Percentiles rank a stretch among this genome's conserved stretches.
Evolutionary conservation across 2,888 invertebrate species (phyloP).

Genomic region (Hermaeophaga mercurialis): DNA sequence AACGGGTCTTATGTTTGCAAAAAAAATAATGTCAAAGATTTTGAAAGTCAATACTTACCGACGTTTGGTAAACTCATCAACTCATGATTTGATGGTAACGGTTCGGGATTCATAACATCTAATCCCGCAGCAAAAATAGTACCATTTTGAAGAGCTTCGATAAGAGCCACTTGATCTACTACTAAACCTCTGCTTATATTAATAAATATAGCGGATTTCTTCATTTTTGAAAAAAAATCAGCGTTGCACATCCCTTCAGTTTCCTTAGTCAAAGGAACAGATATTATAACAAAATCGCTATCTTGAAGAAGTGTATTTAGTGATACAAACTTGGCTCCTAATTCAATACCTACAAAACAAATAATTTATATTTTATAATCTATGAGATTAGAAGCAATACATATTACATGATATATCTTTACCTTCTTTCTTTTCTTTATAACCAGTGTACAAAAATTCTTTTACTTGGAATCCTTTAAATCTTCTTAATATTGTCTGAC

Average conservation of each 20-base stretch:
- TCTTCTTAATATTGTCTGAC: constrained; percentile 74
- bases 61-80: constrained; percentile 81
- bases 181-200: constrained; percentile 78
- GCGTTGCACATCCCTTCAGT: constrained; percentile 74
- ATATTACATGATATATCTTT: too few relatives aligned
- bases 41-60: constrained; percentile 71
- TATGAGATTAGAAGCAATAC: too few relatives aligned
- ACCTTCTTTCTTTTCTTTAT: constrained; percentile 69
- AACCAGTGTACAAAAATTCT: constrained; percentile 75
- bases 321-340: constrained; percentile 67
- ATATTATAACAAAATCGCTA: constrained; percentile 77
- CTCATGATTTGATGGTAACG: constrained; percentile 75
- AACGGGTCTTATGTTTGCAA: too few relatives aligned
- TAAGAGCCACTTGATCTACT: constrained; percentile 82
- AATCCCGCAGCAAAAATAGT: constrained; percentile 87
- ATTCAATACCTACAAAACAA: constrained; percentile 47
- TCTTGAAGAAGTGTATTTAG: constrained; percentile 60
- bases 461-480: constrained; percentile 75
- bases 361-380: too few relatives aligned
- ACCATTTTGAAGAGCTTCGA: constrained; percentile 74
- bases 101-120: constrained; percentile 91
- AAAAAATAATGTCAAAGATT: too few relatives aligned
- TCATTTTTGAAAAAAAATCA: constrained; percentile 74
- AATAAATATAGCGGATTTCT: constrained; percentile 74
- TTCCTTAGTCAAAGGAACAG: constrained; percentile 70